A percentile compares a stretch with the other conserved stretches of the same genome.
These are phyloP conservation scores for Micromys minutus DNA, from an alignment of 2,113 vertebrate species.

Conservation along the genomic window DNA sequence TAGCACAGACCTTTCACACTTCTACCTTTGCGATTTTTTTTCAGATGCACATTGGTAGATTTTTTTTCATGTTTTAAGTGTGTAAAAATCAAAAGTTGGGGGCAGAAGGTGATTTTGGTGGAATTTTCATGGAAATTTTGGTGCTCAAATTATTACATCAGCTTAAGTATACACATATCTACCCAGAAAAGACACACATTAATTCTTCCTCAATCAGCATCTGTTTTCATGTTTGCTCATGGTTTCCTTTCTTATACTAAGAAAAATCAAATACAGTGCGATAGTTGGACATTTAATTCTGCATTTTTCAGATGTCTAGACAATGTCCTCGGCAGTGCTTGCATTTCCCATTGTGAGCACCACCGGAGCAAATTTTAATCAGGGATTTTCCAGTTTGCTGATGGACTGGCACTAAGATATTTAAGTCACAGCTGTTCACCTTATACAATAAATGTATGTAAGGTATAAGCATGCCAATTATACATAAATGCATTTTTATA, in stretches of 20 bases:
- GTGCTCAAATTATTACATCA: slow-evolving; percentile 41
- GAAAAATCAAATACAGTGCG: background rate
- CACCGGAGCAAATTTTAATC: background rate
- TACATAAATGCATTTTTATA: background rate
- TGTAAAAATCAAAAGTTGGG: background rate
- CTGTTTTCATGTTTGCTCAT: slow-evolving; percentile 25
- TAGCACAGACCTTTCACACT: background rate
- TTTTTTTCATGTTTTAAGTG: background rate
- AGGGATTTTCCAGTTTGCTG: background rate
- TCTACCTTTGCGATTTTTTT: background rate
- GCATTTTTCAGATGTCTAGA: slow-evolving; percentile 24
- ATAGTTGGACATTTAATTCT: background rate
- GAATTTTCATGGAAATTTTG: background rate
- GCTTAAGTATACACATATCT: background rate
- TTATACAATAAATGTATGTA: background rate
- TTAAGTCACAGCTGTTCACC: background rate
- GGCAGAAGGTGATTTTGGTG: background rate
- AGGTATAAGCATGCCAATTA: background rate
- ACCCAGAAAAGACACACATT: background rate
- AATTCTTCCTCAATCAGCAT: background rate
- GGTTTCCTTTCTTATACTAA: background rate
- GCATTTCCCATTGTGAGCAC: background rate
- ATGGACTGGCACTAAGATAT: background rate
- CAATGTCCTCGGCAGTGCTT: background rate
- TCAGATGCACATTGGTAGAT: background rate